Percentiles rank a stretch among this genome's conserved stretches.
These are phyloP conservation scores for Cavia porcellus DNA, from an alignment of 2,113 vertebrate genomes.

Conservation along the genomic window DNA sequence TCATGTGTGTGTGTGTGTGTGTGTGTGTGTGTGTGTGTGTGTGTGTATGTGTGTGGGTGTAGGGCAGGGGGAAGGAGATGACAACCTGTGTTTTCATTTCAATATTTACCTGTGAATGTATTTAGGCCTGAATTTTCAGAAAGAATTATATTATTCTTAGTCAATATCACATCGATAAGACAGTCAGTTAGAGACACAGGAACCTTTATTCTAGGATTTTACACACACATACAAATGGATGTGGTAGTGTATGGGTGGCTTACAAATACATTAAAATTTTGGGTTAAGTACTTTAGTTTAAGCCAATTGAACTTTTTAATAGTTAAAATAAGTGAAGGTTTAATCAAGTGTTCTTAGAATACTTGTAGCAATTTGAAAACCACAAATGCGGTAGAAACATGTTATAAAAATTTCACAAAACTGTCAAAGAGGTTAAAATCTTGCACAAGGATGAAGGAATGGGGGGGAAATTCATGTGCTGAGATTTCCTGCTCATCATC, in stretches of 20 bases:
- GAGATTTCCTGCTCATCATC: background rate
- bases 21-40: background rate
- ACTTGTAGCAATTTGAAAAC: background rate
- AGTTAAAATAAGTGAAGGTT: background rate
- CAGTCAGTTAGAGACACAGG: background rate
- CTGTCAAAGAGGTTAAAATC: background rate
- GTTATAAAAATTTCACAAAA: background rate
- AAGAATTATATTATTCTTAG: conserved; percentile 24
- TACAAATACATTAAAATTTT: background rate
- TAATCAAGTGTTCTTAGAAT: conserved; percentile 29
- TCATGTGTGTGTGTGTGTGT: background rate
- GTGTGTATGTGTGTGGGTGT: no score
- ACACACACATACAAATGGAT: background rate
- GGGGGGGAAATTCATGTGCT: background rate
- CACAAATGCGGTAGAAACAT: background rate
- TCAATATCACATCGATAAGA: background rate
- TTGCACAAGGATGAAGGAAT: background rate
- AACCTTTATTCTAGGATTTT: background rate
- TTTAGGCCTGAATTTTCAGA: background rate
- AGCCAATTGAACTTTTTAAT: background rate
- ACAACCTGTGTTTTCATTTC: background rate
- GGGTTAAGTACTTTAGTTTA: background rate
- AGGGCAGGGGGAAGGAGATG: background rate
- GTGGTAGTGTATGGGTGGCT: background rate
- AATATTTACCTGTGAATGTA: background rate